phyloP scores from a whole-genome alignment of 2,888 invertebrate species.

The Phania funesta region DNA sequence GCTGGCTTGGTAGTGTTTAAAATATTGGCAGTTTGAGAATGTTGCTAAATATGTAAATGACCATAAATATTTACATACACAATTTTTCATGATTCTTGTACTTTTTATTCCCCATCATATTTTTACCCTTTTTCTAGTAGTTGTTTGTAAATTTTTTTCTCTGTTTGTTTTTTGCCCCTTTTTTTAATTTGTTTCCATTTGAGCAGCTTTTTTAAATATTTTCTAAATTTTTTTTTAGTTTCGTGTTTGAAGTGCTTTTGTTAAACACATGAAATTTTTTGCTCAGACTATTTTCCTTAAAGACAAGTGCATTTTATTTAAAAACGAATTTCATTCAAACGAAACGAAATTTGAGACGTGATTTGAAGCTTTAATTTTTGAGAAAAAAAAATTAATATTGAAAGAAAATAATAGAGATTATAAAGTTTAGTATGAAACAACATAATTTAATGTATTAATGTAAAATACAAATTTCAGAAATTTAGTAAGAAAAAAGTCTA shows the following conservation, averaged over 20 bases:
- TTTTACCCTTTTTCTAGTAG: conserved; percentile 34
- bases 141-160: neutral
- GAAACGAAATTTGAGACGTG: conserved; percentile 20
- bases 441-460: no score
- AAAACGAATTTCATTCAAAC: conserved; percentile 12
- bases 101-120: conserved; percentile 22
- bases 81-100: conserved; percentile 55
- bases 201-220: conserved; percentile 44
- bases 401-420: neutral
- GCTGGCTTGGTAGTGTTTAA: neutral
- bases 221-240: conserved; percentile 49
- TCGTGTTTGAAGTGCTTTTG: conserved; percentile 52
- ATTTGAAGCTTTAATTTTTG: conserved; percentile 5
- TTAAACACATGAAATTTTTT: conserved; percentile 34
- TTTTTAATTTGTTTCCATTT: conserved; percentile 54
- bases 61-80: conserved; percentile 54
- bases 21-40: conserved; percentile 35
- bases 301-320: conserved; percentile 34
- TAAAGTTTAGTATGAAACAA: no score
- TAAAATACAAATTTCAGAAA: no score
- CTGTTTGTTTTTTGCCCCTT: conserved; percentile 26
- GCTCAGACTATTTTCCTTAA: conserved; percentile 4
- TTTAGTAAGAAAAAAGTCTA: no score
- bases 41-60: conserved; percentile 51
- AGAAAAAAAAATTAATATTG: neutral